Percentiles rank a stretch among this genome's conserved stretches.
Conservation (phyloP, 2,888 invertebrate species). For the Aelia acuminata region DNA sequence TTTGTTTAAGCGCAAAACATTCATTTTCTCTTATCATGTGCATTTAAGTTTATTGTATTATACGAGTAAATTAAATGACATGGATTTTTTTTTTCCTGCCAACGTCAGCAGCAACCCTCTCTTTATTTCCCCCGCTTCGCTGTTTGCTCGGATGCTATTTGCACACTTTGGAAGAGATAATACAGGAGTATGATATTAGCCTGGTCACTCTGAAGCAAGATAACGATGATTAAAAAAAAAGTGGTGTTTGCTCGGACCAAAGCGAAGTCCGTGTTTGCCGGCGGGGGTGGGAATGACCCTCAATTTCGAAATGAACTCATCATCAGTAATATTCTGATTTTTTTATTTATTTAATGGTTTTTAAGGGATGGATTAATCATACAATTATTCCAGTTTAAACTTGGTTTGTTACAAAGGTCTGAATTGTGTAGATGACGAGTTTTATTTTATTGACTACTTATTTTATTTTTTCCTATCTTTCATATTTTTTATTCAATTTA, state of each 20-base stretch:
- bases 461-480: no score
- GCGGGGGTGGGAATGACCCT: not conserved
- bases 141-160: constrained; percentile 22
- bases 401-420: no score
- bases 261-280: constrained; percentile 1
- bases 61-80: not conserved
- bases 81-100: not conserved
- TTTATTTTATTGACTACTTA: no score
- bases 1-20: not conserved
- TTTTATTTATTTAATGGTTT: no score
- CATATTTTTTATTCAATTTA: no score
- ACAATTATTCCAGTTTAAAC: no score
- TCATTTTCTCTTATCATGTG: not conserved
- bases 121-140: not conserved
- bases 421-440: no score
- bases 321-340: not conserved
- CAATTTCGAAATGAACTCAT: constrained; percentile 10
- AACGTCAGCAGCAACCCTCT: not conserved
- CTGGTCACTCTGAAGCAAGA: constrained; percentile 13
- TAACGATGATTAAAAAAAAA: constrained; percentile 38
- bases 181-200: constrained; percentile 24
- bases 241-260: not conserved
- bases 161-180: constrained; percentile 40
- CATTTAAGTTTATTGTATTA: not conserved
- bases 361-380: no score